Conservation (phyloP, 2,888 invertebrate species). For the Micoletzkya japonica region DNA sequence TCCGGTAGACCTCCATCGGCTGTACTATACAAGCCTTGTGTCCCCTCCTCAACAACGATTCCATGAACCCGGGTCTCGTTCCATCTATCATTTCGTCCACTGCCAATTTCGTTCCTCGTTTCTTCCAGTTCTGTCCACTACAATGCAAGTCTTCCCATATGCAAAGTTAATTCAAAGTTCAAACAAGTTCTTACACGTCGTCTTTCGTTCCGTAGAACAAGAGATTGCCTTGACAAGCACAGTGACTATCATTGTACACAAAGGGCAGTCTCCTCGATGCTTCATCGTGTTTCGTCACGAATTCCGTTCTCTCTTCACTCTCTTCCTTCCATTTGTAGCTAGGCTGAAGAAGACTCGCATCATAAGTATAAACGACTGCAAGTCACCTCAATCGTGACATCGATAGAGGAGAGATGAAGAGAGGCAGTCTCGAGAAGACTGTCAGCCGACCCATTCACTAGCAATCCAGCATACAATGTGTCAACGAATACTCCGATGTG, state of each 20-base stretch:
- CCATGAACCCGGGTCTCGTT: conserved; percentile 3
- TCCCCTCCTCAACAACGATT: conserved; percentile 16
- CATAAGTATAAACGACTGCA: background rate
- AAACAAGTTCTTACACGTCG: conserved; percentile 8
- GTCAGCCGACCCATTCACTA: conserved; percentile 6
- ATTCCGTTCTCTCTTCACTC: conserved; percentile 9
- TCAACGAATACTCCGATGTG: conserved; percentile 2
- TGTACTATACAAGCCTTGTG: conserved; percentile 1
- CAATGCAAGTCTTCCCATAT: background rate
- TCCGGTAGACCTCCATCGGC: conserved; percentile 18
- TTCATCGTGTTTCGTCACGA: conserved; percentile 14
- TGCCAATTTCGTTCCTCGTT: background rate
- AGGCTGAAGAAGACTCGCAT: background rate
- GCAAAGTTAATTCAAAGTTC: background rate
- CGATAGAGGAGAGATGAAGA: background rate
- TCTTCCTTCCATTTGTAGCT: background rate
- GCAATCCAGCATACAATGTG: background rate
- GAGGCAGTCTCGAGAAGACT: background rate
- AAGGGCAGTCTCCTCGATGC: conserved; percentile 1
- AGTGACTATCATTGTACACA: conserved; percentile 5
- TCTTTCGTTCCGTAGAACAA: conserved; percentile 4
- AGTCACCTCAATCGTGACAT: conserved; percentile 3
- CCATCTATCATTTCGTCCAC: background rate
- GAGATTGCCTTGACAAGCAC: conserved; percentile 8
- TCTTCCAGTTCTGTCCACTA: conserved; percentile 13